Conservation (phyloP, 2,113 vertebrate species). For the Pollachius pollachius region DNA sequence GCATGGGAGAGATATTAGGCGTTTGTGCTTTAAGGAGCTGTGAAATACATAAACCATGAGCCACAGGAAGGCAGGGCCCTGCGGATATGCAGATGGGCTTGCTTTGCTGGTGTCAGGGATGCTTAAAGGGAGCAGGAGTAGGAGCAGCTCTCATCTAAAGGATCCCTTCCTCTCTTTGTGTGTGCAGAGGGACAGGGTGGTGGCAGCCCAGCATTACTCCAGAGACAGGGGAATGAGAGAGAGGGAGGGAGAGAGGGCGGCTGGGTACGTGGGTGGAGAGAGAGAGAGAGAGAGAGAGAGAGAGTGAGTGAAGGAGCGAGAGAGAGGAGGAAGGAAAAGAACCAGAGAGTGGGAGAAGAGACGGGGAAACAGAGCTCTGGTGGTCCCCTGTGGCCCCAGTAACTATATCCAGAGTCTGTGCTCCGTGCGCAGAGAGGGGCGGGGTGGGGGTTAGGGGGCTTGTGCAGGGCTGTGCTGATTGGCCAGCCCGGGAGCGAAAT, state of each 20-base stretch:
- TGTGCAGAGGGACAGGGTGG: slow-evolving; percentile 46
- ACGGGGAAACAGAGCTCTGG: slow-evolving; percentile 83
- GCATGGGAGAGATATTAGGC: slow-evolving; percentile 75
- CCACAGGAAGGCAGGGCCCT: slow-evolving; percentile 93
- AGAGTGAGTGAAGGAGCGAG: slow-evolving; percentile 47
- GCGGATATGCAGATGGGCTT: slow-evolving; percentile 99
- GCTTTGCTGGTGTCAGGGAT: slow-evolving; percentile 94
- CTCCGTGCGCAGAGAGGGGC: slow-evolving; percentile 80
- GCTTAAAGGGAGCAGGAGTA: slow-evolving; percentile 71
- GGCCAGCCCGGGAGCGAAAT: slow-evolving; percentile 87
- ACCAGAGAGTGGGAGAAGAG: slow-evolving; percentile 72
- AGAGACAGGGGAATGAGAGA: not conserved
- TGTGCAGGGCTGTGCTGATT: slow-evolving; percentile 86
- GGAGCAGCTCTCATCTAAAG: slow-evolving; percentile 72
- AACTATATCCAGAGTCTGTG: slow-evolving; percentile 93
- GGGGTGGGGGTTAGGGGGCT: slow-evolving; percentile 61
- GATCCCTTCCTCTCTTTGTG: slow-evolving; percentile 63
- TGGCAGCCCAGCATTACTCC: not conserved
- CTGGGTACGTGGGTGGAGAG: not conserved
- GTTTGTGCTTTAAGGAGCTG: slow-evolving; percentile 97
- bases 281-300: slow-evolving; percentile 69
- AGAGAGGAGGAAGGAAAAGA: slow-evolving; percentile 72
- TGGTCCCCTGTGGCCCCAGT: slow-evolving; percentile 91
- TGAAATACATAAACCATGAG: slow-evolving; percentile 99
- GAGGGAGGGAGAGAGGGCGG: not conserved